Evolutionary conservation across 2,113 vertebrate species (phyloP).

Genomic region (Riparia riparia): DNA sequence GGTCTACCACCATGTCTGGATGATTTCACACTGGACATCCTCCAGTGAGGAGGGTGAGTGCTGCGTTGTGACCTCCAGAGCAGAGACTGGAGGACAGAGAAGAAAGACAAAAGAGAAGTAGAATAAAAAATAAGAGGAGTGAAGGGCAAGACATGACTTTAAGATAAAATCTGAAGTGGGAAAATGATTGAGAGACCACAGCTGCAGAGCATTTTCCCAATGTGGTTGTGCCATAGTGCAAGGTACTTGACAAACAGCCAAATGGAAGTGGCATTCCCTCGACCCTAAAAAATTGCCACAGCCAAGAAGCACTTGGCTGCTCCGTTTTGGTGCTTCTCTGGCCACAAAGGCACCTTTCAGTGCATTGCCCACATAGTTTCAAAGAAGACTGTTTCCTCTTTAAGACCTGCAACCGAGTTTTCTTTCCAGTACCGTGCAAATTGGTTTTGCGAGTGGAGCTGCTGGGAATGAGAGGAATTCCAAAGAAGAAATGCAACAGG

Average conservation of each 20-base stretch:
- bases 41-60: not conserved
- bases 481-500: not conserved
- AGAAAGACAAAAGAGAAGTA: not conserved
- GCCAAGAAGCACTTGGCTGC: not conserved
- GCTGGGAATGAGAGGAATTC: not conserved
- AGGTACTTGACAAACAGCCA: not conserved
- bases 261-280: not conserved
- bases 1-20: not conserved
- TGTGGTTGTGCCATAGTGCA: not conserved
- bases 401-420: not conserved
- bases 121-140: not conserved
- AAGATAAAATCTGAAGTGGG: not conserved
- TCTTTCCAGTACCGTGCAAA: not conserved
- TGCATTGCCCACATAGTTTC: not conserved
- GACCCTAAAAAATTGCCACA: fast-evolving
- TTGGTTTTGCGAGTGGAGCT: not conserved
- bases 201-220: not conserved
- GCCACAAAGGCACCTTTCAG: not conserved
- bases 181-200: not conserved
- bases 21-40: not conserved
- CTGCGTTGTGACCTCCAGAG: not conserved
- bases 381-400: not conserved
- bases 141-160: not conserved
- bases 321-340: not conserved
- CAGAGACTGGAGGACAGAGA: not conserved